These are phyloP conservation scores for Rhinogobio ventralis DNA, from an alignment of 2,797 vertebrate species.

Conservation along the genomic window DNA sequence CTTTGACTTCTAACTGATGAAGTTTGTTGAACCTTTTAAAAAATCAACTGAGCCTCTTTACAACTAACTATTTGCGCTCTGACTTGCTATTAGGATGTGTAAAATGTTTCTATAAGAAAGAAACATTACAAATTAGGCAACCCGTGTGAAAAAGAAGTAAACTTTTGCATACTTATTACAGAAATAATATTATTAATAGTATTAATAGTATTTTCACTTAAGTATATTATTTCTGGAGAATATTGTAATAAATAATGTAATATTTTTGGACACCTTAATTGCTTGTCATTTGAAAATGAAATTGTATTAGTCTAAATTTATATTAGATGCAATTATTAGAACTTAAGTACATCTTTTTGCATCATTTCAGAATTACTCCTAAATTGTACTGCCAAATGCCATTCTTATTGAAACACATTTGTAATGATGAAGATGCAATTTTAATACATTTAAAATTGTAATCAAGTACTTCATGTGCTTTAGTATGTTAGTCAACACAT, in stretches of 20 bases:
- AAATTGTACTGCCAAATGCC: no score
- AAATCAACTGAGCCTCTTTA: slow-evolving; percentile 8
- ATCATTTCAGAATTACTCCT: not conserved
- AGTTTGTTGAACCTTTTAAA: slow-evolving; percentile 3
- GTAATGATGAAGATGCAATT: no score
- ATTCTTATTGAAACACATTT: no score
- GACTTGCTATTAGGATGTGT: slow-evolving; percentile 2
- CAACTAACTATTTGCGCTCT: slow-evolving; percentile 3
- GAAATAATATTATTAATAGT: not conserved
- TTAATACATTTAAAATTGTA: not conserved
- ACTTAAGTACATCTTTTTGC: not conserved
- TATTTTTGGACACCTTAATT: not conserved
- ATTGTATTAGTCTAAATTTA: not conserved
- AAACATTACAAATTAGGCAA: slow-evolving; percentile 30
- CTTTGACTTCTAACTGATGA: slow-evolving; percentile 21
- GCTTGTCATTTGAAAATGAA: not conserved
- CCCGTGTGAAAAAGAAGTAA: not conserved
- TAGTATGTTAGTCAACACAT: no score
- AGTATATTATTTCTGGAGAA: no score
- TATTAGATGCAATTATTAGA: not conserved
- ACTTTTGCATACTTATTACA: not conserved
- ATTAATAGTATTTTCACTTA: no score
- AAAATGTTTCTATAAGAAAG: not conserved
- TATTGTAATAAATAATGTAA: no score
- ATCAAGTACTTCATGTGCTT: not conserved